Evolutionary conservation across 2,888 invertebrate species (phyloP).

Genomic region (Erebia aethiops): DNA sequence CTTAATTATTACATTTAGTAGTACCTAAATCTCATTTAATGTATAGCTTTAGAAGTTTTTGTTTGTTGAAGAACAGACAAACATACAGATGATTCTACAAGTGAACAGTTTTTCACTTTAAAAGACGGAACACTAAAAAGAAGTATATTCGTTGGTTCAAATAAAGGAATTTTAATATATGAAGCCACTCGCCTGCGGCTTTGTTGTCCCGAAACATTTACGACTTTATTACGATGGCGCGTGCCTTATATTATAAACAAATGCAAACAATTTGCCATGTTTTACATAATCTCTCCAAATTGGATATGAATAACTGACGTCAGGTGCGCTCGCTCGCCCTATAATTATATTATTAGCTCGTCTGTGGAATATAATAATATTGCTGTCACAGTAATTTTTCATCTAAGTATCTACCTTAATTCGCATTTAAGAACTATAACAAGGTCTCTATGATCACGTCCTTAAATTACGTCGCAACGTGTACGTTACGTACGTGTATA

Average conservation of each 20-base stretch:
- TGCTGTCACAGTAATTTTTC: neutral
- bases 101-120: neutral
- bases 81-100: no score
- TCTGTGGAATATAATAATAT: conserved; percentile 2
- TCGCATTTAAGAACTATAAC: neutral
- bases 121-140: conserved; percentile 39
- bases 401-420: neutral
- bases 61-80: no score
- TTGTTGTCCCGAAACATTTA: conserved; percentile 65
- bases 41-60: no score
- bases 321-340: conserved; percentile 34
- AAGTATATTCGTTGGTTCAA: conserved; percentile 47
- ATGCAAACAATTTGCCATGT: conserved; percentile 62
- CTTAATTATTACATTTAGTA: no score
- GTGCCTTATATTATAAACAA: conserved; percentile 61
- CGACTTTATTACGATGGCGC: conserved; percentile 64
- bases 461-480: no score
- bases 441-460: no score
- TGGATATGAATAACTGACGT: conserved; percentile 49
- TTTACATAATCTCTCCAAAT: conserved; percentile 71
- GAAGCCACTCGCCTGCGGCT: conserved; percentile 57
- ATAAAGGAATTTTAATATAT: conserved; percentile 68
- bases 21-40: no score
- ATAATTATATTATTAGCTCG: conserved; percentile 19
- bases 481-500: no score